phyloP scores from a whole-genome alignment of 2,797 vertebrate species.

The Macropodus opercularis region DNA sequence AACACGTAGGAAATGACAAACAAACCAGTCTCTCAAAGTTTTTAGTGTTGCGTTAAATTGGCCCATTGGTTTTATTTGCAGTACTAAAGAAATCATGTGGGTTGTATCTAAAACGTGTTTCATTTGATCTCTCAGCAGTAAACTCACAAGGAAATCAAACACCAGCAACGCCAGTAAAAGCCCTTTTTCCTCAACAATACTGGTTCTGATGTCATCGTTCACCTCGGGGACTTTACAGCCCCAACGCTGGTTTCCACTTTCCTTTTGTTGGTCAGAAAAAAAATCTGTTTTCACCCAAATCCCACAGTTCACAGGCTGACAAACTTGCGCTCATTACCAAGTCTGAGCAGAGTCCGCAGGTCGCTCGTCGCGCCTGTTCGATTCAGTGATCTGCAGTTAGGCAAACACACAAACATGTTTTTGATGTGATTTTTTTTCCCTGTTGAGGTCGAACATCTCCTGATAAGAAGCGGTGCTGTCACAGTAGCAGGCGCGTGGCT shows the following conservation, averaged over 20 bases:
- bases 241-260: constrained; percentile 32
- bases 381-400: constrained; percentile 1
- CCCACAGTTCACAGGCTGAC: constrained; percentile 12
- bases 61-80: too few species aligned
- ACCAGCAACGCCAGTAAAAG: neutral
- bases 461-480: too few species aligned
- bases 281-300: constrained; percentile 24
- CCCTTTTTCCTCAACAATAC: neutral
- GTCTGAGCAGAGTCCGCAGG: constrained; percentile 15
- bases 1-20: too few species aligned
- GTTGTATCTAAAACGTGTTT: too few species aligned
- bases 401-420: neutral
- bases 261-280: constrained; percentile 24
- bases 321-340: constrained; percentile 31
- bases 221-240: constrained; percentile 14
- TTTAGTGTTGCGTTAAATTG: too few species aligned
- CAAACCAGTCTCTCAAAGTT: too few species aligned
- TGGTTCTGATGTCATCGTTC: neutral
- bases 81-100: too few species aligned
- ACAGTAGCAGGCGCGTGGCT: too few species aligned
- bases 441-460: too few species aligned
- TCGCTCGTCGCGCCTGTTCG: too few species aligned
- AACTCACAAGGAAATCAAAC: neutral
- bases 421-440: too few species aligned
- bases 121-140: too few species aligned